Evolutionary conservation across 1,140 invertebrate genomes (phyloP), one percentile per base, ranked within the genome.

Genomic region (Papilio aristodemus): DNA sequence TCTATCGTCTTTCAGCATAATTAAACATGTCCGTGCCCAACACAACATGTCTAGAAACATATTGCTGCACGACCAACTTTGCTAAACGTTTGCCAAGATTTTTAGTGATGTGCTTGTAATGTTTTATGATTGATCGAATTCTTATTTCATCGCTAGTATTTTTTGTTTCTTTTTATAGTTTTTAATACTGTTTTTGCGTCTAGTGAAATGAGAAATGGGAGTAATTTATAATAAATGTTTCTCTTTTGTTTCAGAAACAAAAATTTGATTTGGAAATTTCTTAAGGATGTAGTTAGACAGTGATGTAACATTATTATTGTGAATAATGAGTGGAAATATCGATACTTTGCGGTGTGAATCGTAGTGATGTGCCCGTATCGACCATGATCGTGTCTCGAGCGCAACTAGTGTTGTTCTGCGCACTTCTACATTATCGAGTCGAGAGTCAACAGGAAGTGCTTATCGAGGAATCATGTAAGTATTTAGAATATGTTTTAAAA

Each of bases 401-500:
- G 43, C 77, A 72, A 54, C 43, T 76, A 17, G 78, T 78, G 25
- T 64, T 83, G 39, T 70, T 84, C 67, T 76, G 73, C 67, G 64
- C 82, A 6, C 68, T 87, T 4, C 73, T 86, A 25, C 75, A 78
- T 54, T 80, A 79, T 62, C 77, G 80, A 50, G 79, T 80, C 39
- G 79, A 80, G 43, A 82, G 84, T 59, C 83, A 85, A 43, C 84
- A 89, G 72, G 86, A 89, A 71, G 81, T 85, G 4, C 78, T 89
- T 39, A 84, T 89, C 50, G 86, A 89, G 60, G 86, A 89, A 71
- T 86, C 86, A 83, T 71, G 86, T 89, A 54, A 83, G 86, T 79
- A 39, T 50, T 60, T 63, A 43, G 46, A 57, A 69, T 22, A 22
- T n/a, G n/a, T n/a, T n/a, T n/a, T n/a, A n/a, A n/a, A n/a, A n/a